Evolutionary conservation across 2,888 invertebrate genomes (phyloP).

Genomic region (Sminthurinus aureus): DNA sequence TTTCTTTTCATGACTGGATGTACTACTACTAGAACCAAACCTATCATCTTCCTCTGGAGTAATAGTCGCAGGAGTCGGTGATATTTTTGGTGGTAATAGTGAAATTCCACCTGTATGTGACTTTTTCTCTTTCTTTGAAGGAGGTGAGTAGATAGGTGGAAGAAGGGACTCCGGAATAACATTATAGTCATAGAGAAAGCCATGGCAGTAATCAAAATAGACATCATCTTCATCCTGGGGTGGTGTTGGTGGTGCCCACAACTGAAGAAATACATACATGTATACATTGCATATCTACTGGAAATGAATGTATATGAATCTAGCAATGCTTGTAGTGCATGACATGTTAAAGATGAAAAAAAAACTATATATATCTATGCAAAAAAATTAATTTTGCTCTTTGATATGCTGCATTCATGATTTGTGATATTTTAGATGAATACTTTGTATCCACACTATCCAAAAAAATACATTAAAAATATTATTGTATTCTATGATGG

Average conservation of each 20-base stretch:
- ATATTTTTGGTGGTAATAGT: constrained; percentile 24
- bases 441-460: too few relatives aligned
- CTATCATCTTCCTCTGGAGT: constrained; percentile 18
- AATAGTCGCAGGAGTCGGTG: constrained; percentile 3
- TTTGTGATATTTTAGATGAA: too few relatives aligned
- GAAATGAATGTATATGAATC: too few relatives aligned
- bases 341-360: too few relatives aligned
- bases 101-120: constrained; percentile 2
- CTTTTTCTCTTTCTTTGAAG: constrained; percentile 52
- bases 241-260: constrained; percentile 98
- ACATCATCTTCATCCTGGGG: constrained; percentile 92
- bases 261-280: constrained; percentile 66
- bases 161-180: constrained; percentile 80
- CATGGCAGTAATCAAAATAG: constrained; percentile 84
- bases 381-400: too few relatives aligned
- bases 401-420: too few relatives aligned
- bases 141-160: constrained; percentile 74
- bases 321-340: too few relatives aligned
- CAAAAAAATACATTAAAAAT: too few relatives aligned
- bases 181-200: constrained; percentile 80
- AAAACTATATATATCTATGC: too few relatives aligned
- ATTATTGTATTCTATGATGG: too few relatives aligned
- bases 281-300: not conserved
- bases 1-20: constrained; percentile 46
- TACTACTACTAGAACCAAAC: not conserved